A percentile compares a stretch with the other conserved stretches of the same genome.
Conservation (phyloP, 2,797 vertebrate species). For the Mareca penelope region DNA sequence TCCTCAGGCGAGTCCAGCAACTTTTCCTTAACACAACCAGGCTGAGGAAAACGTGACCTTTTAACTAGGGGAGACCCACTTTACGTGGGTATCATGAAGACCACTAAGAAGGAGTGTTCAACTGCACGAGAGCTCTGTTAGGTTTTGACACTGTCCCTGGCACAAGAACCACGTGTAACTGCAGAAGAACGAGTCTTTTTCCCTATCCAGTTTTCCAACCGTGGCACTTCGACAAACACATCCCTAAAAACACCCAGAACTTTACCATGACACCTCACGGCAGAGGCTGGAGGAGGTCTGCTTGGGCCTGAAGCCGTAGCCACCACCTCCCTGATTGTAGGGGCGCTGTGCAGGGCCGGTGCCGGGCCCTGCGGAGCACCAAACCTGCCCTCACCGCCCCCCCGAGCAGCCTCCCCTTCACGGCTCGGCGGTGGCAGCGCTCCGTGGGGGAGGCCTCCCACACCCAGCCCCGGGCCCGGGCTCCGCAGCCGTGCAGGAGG, state of each 20-base stretch:
- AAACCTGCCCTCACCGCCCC: background rate
- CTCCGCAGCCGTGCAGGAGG: background rate
- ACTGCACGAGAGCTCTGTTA: background rate
- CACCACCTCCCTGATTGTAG: no score
- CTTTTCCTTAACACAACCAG: background rate
- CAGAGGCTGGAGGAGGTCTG: background rate
- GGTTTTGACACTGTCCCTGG: background rate
- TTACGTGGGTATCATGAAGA: background rate
- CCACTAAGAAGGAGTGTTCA: background rate
- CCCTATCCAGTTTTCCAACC: background rate
- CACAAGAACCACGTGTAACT: background rate
- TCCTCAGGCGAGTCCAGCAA: background rate
- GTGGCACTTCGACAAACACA: background rate
- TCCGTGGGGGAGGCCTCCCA: constrained; percentile 16
- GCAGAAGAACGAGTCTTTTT: background rate
- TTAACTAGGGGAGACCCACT: background rate
- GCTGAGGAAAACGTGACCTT: background rate
- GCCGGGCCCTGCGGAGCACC: background rate
- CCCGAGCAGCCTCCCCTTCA: background rate
- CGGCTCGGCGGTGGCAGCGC: background rate
- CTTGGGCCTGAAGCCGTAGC: background rate
- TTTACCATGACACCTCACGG: background rate
- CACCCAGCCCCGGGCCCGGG: constrained; percentile 10
- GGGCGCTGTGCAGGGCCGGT: no score
- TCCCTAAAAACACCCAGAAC: background rate